Evolutionary conservation across 2,888 invertebrate species (phyloP).

Genomic region (Mayetiola destructor): DNA sequence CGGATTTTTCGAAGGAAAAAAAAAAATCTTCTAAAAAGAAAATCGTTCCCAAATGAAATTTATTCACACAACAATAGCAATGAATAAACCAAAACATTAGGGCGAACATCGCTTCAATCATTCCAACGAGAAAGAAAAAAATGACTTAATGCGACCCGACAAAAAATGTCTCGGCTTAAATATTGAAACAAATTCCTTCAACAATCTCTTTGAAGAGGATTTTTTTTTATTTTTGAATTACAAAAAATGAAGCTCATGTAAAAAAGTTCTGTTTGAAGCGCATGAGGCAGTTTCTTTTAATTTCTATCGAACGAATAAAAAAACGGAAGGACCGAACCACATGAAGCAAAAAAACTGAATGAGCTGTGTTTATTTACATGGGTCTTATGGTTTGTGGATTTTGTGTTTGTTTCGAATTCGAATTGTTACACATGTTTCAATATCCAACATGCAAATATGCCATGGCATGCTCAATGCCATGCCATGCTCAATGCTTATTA

Average conservation of each 20-base stretch:
- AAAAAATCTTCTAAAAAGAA: too few species aligned
- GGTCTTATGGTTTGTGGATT: not conserved
- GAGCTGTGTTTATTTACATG: slow-evolving; percentile 8
- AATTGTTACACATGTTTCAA: slow-evolving; percentile 3
- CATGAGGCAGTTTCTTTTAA: too few species aligned
- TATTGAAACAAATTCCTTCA: slow-evolving; percentile 7
- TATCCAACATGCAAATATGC: not conserved
- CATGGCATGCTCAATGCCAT: too few species aligned
- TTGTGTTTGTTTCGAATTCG: not conserved
- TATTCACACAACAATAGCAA: not conserved
- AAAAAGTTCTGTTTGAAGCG: not conserved
- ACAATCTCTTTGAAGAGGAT: not conserved
- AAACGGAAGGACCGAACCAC: too few species aligned
- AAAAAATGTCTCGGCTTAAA: not conserved
- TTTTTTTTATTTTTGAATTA: not conserved
- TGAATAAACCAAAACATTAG: slow-evolving; percentile 2
- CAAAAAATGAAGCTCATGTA: too few species aligned
- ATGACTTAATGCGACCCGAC: not conserved
- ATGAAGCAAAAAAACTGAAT: too few species aligned
- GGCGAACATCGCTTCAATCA: not conserved
- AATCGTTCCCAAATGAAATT: too few species aligned
- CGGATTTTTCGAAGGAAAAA: not conserved
- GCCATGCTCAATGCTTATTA: not conserved
- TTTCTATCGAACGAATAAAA: too few species aligned
- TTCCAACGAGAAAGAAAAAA: too few species aligned